Percentiles rank a stretch among this genome's conserved stretches.
phyloP scores from a whole-genome alignment of 2,888 invertebrate genomes.

The Parascotia fuliginaria region DNA sequence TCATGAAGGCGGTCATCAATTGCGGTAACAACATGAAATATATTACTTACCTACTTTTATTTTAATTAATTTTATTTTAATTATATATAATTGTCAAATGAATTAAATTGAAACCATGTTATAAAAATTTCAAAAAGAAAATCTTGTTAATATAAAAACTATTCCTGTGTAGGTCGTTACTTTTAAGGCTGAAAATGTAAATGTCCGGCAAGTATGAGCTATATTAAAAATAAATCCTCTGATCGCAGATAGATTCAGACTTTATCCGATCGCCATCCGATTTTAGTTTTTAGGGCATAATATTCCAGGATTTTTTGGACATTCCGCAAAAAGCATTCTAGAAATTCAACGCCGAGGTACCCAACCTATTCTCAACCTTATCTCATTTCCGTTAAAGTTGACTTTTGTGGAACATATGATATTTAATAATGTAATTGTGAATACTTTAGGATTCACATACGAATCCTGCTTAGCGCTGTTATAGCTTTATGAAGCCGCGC shows the following conservation, averaged over 20 bases:
- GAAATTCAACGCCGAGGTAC: rapidly evolving
- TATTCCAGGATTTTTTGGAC: constrained; percentile 29
- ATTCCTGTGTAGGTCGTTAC: no score
- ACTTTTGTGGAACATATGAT: constrained; percentile 3
- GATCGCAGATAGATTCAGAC: constrained; percentile 36
- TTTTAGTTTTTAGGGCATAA: constrained; percentile 26
- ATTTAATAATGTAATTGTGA: constrained; percentile 25
- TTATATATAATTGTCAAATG: no score
- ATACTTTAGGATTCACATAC: constrained; percentile 29
- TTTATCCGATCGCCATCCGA: constrained; percentile 27
- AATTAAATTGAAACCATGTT: no score
- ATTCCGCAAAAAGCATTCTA: constrained; percentile 5
- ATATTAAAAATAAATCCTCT: constrained; percentile 36
- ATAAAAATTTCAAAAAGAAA: no score
- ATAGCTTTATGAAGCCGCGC: not conserved
- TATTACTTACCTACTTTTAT: no score
- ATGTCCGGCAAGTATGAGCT: constrained; percentile 35
- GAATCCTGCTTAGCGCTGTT: constrained; percentile 36
- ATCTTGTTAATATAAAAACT: no score
- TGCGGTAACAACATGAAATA: no score
- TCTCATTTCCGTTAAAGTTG: not conserved
- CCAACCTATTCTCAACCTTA: constrained; percentile 6
- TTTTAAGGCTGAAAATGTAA: constrained; percentile 4
- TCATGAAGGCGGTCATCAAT: no score
- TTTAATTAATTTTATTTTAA: no score